Evolutionary conservation across 1,140 invertebrate genomes (phyloP).

Genomic region (Tetramorium simillimum): DNA sequence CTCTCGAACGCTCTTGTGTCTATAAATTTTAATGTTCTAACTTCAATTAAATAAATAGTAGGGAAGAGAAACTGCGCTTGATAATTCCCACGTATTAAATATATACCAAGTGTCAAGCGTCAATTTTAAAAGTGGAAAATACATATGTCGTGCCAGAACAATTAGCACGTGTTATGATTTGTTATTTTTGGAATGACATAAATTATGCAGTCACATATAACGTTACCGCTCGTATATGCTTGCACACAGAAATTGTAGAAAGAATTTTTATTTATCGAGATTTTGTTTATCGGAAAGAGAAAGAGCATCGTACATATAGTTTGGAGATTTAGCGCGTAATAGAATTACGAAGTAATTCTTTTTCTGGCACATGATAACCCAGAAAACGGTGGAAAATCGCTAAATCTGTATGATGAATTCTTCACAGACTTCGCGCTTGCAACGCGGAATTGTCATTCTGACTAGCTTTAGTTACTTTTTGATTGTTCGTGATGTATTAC

Average conservation of each 20-base stretch:
- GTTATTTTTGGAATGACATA: neutral
- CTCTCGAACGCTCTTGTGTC: neutral
- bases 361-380: neutral
- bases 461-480: neutral
- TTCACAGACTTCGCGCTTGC: neutral
- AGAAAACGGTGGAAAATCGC: neutral
- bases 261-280: neutral
- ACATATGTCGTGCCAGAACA: neutral
- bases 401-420: neutral
- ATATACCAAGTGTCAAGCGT: neutral
- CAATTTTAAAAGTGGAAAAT: neutral
- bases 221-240: neutral
- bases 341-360: constrained; percentile 10
- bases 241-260: neutral
- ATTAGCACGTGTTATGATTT: neutral
- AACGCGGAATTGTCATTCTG: neutral
- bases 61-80: neutral
- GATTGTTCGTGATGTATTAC: neutral
- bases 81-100: neutral
- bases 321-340: neutral
- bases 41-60: constrained; percentile 1
- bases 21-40: neutral
- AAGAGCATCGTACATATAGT: neutral
- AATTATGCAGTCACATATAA: neutral
- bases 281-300: neutral